Percentiles rank a stretch among this genome's conserved stretches.
These are phyloP conservation scores for Trimorus sp. DNA, from an alignment of 2,888 invertebrate genomes.

Conservation along the genomic window DNA sequence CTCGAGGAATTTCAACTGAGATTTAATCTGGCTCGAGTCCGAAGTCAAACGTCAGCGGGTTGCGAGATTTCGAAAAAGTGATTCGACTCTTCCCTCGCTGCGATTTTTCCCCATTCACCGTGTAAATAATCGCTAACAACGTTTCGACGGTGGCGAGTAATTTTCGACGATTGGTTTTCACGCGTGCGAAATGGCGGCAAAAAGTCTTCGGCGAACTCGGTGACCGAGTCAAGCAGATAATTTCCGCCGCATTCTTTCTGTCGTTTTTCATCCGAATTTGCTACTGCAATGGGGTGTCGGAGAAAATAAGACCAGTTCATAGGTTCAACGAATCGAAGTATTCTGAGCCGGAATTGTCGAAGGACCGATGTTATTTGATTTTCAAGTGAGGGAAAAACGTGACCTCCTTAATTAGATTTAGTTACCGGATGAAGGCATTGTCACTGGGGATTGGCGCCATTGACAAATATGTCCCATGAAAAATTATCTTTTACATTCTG, in stretches of 20 bases:
- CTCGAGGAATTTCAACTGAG: neutral
- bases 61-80: slow-evolving; percentile 4
- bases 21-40: slow-evolving; percentile 9
- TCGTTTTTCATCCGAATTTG: no score
- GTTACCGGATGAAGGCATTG: neutral
- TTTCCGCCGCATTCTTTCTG: no score
- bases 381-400: neutral
- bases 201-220: neutral
- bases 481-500: neutral
- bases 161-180: neutral
- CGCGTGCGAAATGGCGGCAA: neutral
- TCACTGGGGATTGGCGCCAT: neutral
- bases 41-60: neutral
- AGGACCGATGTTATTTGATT: slow-evolving; percentile 12
- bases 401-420: neutral
- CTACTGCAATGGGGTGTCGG: no score
- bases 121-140: no score
- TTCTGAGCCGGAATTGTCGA: slow-evolving; percentile 12
- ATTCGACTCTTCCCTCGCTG: neutral
- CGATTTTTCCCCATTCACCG: no score
- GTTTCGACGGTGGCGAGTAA: no score
- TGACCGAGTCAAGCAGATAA: no score
- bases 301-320: no score
- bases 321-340: neutral
- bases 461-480: neutral